Conservation (phyloP, 2,113 vertebrate genomes). For the Toxotes chatareus region DNA sequence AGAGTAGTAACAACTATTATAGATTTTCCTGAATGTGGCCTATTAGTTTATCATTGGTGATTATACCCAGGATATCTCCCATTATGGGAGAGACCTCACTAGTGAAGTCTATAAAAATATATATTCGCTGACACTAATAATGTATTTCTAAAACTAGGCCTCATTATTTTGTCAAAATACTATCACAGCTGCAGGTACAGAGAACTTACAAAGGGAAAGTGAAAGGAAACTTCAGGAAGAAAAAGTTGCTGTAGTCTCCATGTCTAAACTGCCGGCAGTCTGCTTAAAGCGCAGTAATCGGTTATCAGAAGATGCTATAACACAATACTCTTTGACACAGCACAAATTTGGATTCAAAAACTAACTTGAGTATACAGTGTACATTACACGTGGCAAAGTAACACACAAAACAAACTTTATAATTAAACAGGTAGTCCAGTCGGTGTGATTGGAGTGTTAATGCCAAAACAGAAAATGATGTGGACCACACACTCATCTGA, state of each 20-base stretch:
- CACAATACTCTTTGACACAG: background rate
- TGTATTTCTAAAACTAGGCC: background rate
- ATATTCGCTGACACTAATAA: background rate
- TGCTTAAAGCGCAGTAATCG: slow-evolving; percentile 19
- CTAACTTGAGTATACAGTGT: slow-evolving; percentile 8
- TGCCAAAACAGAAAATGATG: slow-evolving; percentile 45
- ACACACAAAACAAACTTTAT: slow-evolving; percentile 24
- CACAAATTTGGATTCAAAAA: slow-evolving; percentile 26
- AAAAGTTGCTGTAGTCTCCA: no score
- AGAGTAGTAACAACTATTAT: background rate
- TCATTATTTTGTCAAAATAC: background rate
- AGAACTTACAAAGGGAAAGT: background rate
- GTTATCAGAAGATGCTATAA: background rate
- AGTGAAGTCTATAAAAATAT: background rate
- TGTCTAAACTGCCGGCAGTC: no score
- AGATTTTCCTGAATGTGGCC: background rate
- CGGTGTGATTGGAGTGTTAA: slow-evolving; percentile 36
- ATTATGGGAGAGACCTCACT: background rate
- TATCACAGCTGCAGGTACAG: no score
- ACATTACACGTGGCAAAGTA: slow-evolving; percentile 17
- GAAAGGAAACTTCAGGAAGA: background rate
- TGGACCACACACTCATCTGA: slow-evolving; percentile 33
- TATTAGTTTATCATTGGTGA: background rate
- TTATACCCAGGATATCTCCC: background rate
- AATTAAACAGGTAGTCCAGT: slow-evolving; percentile 43